Percentiles rank a stretch among this genome's conserved stretches.
Conservation (phyloP, 2,797 vertebrate genomes). For the Sylvia borin region DNA sequence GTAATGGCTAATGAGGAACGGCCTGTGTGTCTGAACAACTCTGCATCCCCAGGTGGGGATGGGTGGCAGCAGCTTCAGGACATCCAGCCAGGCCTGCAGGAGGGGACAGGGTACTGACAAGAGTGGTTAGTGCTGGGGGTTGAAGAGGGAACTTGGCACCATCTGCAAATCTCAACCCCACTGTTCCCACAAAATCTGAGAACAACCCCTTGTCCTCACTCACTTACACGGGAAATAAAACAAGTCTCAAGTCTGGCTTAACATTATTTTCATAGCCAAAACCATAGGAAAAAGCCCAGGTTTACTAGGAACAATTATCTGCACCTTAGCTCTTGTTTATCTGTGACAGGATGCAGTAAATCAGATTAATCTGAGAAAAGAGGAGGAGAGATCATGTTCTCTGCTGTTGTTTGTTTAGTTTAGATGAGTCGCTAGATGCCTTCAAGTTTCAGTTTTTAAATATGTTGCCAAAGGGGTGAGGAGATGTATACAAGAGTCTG, state of each 20-base stretch:
- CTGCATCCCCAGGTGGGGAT: background rate
- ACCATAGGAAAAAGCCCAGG: background rate
- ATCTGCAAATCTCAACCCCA: background rate
- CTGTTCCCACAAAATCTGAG: background rate
- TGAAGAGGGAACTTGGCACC: background rate
- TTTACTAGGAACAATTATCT: background rate
- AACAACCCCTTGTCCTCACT: background rate
- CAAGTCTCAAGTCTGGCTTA: background rate
- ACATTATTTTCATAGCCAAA: background rate
- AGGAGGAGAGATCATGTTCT: background rate
- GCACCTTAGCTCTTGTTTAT: background rate
- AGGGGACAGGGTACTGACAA: background rate
- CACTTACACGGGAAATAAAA: background rate
- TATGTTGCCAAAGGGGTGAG: background rate
- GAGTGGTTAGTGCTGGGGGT: background rate
- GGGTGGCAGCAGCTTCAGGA: background rate
- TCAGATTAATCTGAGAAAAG: background rate
- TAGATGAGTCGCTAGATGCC: background rate
- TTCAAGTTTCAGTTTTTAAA: background rate
- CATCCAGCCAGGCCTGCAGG: background rate
- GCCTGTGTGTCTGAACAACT: background rate
- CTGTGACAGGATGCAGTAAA: background rate
- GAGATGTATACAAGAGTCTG: background rate
- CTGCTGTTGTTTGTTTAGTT: background rate
- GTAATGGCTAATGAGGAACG: background rate